These are phyloP conservation scores for Ploceus nigricollis DNA, from an alignment of 2,113 vertebrate genomes.

Conservation along the genomic window DNA sequence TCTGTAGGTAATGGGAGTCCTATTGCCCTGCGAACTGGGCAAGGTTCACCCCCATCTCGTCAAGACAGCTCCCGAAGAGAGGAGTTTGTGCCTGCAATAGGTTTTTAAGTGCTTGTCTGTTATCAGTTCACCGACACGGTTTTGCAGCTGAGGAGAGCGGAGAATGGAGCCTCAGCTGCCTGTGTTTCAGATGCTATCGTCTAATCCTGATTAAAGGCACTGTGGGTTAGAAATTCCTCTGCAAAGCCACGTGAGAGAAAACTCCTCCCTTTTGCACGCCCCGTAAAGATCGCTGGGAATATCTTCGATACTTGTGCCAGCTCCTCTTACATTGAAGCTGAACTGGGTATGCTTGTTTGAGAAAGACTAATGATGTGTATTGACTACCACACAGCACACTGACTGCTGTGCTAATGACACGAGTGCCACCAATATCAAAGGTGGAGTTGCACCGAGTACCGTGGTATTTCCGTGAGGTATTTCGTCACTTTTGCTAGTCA, in stretches of 20 bases:
- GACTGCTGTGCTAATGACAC: neutral
- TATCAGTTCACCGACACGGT: neutral
- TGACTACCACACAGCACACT: neutral
- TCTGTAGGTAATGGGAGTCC: constrained; percentile 65
- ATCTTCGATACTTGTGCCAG: too few species aligned
- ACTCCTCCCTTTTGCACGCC: accelerated
- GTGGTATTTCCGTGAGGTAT: neutral
- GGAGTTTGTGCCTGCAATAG: neutral
- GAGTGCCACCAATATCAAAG: neutral
- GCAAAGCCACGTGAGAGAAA: neutral
- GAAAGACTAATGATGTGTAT: neutral
- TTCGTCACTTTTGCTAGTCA: neutral
- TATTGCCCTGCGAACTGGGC: neutral
- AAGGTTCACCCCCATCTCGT: neutral
- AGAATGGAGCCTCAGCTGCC: neutral
- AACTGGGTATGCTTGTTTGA: neutral
- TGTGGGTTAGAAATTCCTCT: neutral
- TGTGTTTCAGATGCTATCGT: neutral
- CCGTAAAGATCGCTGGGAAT: neutral
- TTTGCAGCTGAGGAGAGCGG: neutral
- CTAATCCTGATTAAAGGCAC: neutral
- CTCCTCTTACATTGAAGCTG: neutral
- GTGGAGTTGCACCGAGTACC: neutral
- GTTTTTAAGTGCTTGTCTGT: neutral
- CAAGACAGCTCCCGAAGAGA: neutral